Evolutionary conservation across 2,888 invertebrate genomes (phyloP), one percentile per base, ranked within the genome.

Genomic region (Chydorus sphaericus): DNA sequence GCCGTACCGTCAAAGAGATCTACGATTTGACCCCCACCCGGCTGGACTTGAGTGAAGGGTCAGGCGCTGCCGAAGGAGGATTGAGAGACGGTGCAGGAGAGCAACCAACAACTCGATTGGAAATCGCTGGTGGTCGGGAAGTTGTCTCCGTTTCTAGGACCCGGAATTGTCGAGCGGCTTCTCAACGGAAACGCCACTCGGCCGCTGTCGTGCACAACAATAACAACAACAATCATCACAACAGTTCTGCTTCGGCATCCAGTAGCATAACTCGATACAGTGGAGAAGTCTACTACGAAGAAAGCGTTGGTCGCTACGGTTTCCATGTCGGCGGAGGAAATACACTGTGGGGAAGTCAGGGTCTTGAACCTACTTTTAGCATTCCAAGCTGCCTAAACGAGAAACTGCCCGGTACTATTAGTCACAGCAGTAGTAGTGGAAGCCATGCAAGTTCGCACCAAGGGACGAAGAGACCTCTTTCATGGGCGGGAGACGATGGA

Each of bases 111-210:
- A 53, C 57, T 23, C 55, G 54, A 69, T 80, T 81, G 65, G 80
- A 81, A 71, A 80, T 81, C 64, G 87, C 88, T 56, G 88, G 88
- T 63, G 88, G 87, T 59, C 77, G 86, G 58, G 87, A 88, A 71
- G 77, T 87, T 23, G 53, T 53, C 60, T 44, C 44, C 1, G 86
- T 83, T 70, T 86, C 86, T 38, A 84, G 85, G 69, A 86, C 85
- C 69, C 75, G 85, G 65, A 82, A 81, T 65, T n/a, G n/a, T n/a
- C 84, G 85, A 71, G 83, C 85, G 5, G 26, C 20, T 4, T 26
- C 52, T 6, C 52, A 52, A 7, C 52, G 52, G 26, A 52, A 52
- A 36, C 52, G 33, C 20, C 52, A 36, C 2, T 16, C 16, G 8
- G n/a, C n/a, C n/a, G n/a, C n/a, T n/a, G 26, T 23, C 8, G 30